Evolutionary conservation across 1,140 invertebrate species (phyloP).

Genomic region (Phenacoccus solenopsis): DNA sequence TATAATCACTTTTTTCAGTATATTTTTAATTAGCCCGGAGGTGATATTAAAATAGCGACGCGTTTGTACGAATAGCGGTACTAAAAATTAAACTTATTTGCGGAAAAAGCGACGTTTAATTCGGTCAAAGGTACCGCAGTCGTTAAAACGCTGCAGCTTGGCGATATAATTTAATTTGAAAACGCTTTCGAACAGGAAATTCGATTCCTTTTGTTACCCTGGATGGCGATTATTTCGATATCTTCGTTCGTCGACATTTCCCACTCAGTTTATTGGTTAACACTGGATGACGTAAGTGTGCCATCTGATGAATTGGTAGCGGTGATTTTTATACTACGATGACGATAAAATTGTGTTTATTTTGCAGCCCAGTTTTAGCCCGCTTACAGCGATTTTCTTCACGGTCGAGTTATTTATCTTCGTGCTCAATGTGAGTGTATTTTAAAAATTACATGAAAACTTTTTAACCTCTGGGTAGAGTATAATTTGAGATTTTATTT

Average conservation of each 20-base stretch:
- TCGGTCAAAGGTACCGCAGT: too few relatives aligned
- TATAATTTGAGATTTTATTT: conserved; percentile 28
- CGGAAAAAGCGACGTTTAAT: too few relatives aligned
- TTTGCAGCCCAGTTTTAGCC: conserved; percentile 1
- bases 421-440: background rate
- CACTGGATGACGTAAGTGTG: background rate
- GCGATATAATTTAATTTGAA: background rate
- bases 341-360: background rate
- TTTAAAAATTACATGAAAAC: background rate
- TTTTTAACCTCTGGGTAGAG: too few relatives aligned
- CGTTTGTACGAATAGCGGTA: too few relatives aligned
- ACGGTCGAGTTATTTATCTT: background rate
- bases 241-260: conserved; percentile 9
- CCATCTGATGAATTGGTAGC: background rate
- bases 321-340: background rate
- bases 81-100: too few relatives aligned
- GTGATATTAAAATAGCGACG: too few relatives aligned
- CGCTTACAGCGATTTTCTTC: background rate
- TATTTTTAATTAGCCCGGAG: too few relatives aligned
- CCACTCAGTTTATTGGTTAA: conserved; percentile 1
- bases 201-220: conserved; percentile 1
- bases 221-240: background rate
- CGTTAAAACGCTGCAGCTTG: too few relatives aligned
- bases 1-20: too few relatives aligned
- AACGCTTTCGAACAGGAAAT: conserved; percentile 1